These are phyloP conservation scores for Watsonalla cultraria DNA, from an alignment of 2,888 invertebrate genomes.

Conservation along the genomic window DNA sequence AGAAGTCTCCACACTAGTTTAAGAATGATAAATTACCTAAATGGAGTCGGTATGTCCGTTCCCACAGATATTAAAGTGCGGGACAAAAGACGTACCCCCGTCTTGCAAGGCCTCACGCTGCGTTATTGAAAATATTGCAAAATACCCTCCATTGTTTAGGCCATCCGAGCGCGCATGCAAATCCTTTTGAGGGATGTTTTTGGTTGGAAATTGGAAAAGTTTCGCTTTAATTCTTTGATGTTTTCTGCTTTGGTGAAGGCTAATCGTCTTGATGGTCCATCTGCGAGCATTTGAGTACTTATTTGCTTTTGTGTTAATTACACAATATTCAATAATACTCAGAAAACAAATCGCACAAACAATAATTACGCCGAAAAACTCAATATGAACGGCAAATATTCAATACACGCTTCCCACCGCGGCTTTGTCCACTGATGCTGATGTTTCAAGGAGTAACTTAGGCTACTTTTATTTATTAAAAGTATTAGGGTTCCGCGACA, in stretches of 20 bases:
- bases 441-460: no score
- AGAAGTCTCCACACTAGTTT: slow-evolving; percentile 68
- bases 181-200: slow-evolving; percentile 64
- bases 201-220: slow-evolving; percentile 74
- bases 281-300: not conserved
- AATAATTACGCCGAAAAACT: no score
- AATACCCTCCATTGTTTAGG: slow-evolving; percentile 57
- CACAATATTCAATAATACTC: not conserved
- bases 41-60: slow-evolving; percentile 76
- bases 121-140: slow-evolving; percentile 72
- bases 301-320: not conserved
- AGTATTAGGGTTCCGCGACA: no score
- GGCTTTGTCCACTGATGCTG: no score
- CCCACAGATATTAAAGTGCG: slow-evolving; percentile 76
- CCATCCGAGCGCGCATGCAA: slow-evolving; percentile 51
- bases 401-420: no score
- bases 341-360: not conserved
- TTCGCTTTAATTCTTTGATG: slow-evolving; percentile 56
- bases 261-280: slow-evolving; percentile 26
- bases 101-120: slow-evolving; percentile 66
- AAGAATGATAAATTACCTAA: slow-evolving; percentile 78
- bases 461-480: no score
- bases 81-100: slow-evolving; percentile 66
- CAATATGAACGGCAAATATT: no score
- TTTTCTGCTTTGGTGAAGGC: slow-evolving; percentile 46